Evolutionary conservation across 2,888 invertebrate genomes (phyloP).

Genomic region (Smittia sp.): DNA sequence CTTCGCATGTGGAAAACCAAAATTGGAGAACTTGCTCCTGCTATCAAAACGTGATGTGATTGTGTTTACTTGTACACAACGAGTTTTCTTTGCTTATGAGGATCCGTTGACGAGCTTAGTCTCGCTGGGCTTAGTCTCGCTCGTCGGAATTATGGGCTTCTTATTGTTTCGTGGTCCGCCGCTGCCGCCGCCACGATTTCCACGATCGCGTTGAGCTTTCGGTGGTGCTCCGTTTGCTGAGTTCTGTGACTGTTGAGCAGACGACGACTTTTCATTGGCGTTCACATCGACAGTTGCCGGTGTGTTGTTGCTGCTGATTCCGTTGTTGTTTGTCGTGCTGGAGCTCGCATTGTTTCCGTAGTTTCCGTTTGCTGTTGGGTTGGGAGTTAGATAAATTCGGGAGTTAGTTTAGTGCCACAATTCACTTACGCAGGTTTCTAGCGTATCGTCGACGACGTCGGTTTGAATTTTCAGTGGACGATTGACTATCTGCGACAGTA

Average conservation of each 20-base stretch:
- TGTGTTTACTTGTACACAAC: background rate
- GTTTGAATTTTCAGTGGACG: conserved; percentile 52
- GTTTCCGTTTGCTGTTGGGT: conserved; percentile 32
- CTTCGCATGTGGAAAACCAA: background rate
- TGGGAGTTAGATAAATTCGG: background rate
- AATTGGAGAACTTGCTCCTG: conserved; percentile 1
- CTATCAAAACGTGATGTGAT: background rate
- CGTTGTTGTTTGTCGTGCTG: background rate
- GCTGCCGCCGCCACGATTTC: background rate
- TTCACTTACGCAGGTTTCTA: conserved; percentile 17
- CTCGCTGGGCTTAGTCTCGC: background rate
- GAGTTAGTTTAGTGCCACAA: background rate
- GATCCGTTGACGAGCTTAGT: conserved; percentile 31
- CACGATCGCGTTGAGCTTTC: conserved; percentile 33
- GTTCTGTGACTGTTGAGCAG: conserved; percentile 16
- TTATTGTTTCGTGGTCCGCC: background rate
- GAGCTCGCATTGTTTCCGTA: background rate
- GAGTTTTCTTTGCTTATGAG: background rate
- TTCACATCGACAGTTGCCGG: conserved; percentile 25
- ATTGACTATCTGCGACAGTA: conserved; percentile 48
- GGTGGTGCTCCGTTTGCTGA: conserved; percentile 21
- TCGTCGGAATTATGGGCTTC: background rate
- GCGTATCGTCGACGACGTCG: conserved; percentile 47
- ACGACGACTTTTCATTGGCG: conserved; percentile 24
- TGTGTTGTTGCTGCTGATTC: background rate